Evolutionary conservation across 2,113 vertebrate species (phyloP), one percentile per base, ranked within the genome.

Genomic region (Gadus chalcogrammus): DNA sequence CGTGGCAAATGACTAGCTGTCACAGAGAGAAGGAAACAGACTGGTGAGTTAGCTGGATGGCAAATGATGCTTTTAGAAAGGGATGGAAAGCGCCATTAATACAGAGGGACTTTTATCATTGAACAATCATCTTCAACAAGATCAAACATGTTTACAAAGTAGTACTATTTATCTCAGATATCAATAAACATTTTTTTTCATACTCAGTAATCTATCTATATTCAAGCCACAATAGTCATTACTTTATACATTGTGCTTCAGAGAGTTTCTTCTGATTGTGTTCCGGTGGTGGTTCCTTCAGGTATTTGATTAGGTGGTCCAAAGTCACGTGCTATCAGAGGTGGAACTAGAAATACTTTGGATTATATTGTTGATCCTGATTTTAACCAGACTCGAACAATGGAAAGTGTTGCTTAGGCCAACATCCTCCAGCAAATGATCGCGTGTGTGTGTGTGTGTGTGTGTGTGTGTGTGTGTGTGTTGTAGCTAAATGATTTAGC

Each of bases 201-300:
- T 71, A 69, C 68, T 79, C 59, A 35, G 68, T 63, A 72, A 68
- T 59, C 69, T 82, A 64, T 66, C 63, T 73, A 84, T 83, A 72
- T 79, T 83, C 2, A 78, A 85, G 73, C 82, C 73, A 85, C 81
- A 79, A 76, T 84, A 81, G 64, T 74, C 65, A 79, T 82, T 78
- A 9, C 55, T 85, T 79, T 86, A 70, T 85, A 88, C 82, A 84
- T 89, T 90, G 88, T 91, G 91, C 85, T 91, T 83, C 84, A 77
- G 5, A 83, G 68, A 56, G 70, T 74, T 38, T 42, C 59, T 9
- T 80, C 77, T 78, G 79, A 78, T 80, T 65, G 69, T 77, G 60
- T n/a, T 70, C 18, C 77, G 35, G 52, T 53, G 64, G 56, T 64
- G 58, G 31, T 9, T 48, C 42, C 42, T 9, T 48, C 42, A 48